Evolutionary conservation across 2,113 vertebrate species (phyloP).

Genomic region (Thunnus maccoyii): DNA sequence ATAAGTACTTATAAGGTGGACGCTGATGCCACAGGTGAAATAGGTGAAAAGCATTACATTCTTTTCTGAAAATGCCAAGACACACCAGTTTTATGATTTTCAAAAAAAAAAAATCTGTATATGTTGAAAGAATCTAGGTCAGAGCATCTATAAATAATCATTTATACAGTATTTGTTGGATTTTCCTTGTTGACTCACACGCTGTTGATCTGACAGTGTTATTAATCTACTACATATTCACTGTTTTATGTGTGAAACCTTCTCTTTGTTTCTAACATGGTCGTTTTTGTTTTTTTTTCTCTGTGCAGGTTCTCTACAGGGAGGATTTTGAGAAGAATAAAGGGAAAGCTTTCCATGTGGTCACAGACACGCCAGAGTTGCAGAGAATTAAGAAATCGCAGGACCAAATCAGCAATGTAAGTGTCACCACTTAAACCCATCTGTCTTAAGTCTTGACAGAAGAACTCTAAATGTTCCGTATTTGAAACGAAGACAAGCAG

Average conservation of each 20-base stretch:
- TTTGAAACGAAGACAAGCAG: neutral
- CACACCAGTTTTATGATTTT: neutral
- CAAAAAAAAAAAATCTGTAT: neutral
- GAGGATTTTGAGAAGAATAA: slow-evolving; percentile 99
- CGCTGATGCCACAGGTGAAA: neutral
- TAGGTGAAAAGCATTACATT: neutral
- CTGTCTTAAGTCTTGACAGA: neutral
- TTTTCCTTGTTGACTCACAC: slow-evolving; percentile 32
- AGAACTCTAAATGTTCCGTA: neutral
- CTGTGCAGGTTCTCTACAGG: slow-evolving; percentile 93
- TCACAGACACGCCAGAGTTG: slow-evolving; percentile 94
- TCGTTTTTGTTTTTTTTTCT: neutral
- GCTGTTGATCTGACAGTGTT: neutral
- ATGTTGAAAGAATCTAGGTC: slow-evolving; percentile 43
- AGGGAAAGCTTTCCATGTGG: slow-evolving; percentile 94
- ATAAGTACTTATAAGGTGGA: neutral
- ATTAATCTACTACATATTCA: neutral
- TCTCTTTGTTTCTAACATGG: neutral
- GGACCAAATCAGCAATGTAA: slow-evolving; percentile 97
- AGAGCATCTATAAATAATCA: slow-evolving; percentile 47
- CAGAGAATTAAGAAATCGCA: slow-evolving; percentile 97
- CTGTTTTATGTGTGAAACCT: neutral
- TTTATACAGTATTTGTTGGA: slow-evolving; percentile 8
- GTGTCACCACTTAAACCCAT: slow-evolving; percentile 48
- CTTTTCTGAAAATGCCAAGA: too few relatives aligned